A percentile compares a stretch with the other conserved stretches of the same genome.
Conservation (phyloP, 2,797 vertebrate genomes). For the Semotilus atromaculatus region DNA sequence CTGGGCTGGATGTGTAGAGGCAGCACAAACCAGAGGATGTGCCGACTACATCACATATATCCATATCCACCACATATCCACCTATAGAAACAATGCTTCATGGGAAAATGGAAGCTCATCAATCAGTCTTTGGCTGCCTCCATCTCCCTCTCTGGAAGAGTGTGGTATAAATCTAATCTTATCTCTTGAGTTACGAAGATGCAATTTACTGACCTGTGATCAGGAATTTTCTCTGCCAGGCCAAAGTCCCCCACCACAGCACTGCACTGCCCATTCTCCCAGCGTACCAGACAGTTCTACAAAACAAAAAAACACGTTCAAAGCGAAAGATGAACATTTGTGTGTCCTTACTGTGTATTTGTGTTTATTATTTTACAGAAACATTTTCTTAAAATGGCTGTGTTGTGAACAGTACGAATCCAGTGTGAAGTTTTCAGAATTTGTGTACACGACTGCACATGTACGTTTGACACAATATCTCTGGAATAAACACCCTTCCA, state of each 20-base stretch:
- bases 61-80: neutral
- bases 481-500: neutral
- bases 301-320: conserved; percentile 51
- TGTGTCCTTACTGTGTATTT: neutral
- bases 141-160: neutral
- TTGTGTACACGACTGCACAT: neutral
- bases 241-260: conserved; percentile 95
- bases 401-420: neutral
- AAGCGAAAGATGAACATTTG: neutral
- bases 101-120: conserved; percentile 28
- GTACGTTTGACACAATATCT: neutral
- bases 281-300: conserved; percentile 94
- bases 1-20: neutral
- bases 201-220: conserved; percentile 82
- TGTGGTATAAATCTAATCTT: conserved; percentile 57
- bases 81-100: conserved; percentile 25
- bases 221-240: conserved; percentile 95
- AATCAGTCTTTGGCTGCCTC: conserved; percentile 5
- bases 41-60: neutral
- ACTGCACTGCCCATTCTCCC: conserved; percentile 82
- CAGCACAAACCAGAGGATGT: neutral
- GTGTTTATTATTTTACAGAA: neutral
- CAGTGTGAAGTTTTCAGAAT: neutral
- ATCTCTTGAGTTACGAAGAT: conserved; percentile 46
- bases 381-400: neutral